phyloP scores from a whole-genome alignment of 2,113 vertebrate genomes.

The Anseranas semipalmata region DNA sequence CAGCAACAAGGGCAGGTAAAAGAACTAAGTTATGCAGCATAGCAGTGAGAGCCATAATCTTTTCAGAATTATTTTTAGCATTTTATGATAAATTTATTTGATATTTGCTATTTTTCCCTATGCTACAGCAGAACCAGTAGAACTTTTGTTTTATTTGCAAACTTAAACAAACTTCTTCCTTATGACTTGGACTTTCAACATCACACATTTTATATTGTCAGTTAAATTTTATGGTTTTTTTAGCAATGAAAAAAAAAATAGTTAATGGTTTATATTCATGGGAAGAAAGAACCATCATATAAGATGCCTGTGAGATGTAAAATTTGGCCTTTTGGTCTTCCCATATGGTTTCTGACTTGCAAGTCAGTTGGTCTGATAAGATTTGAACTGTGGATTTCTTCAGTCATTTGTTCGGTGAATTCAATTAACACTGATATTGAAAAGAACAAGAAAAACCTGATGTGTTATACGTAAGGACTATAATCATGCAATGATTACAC shows the following conservation, averaged over 20 bases:
- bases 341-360: background rate
- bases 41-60: background rate
- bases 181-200: background rate
- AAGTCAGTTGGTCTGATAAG: background rate
- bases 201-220: background rate
- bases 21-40: background rate
- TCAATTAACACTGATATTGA: background rate
- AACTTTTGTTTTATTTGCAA: background rate
- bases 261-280: background rate
- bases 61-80: slow-evolving; percentile 4
- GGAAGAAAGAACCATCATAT: background rate
- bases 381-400: background rate
- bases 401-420: background rate
- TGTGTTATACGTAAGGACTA: background rate
- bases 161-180: background rate
- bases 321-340: background rate
- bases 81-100: background rate
- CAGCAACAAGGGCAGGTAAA: background rate
- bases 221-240: background rate
- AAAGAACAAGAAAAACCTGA: background rate
- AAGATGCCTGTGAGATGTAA: background rate
- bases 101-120: background rate
- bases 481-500: background rate
- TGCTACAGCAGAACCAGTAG: background rate
- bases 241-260: background rate